These are phyloP conservation scores for Arizona elegans DNA, from an alignment of 2,113 vertebrate species.

Conservation along the genomic window DNA sequence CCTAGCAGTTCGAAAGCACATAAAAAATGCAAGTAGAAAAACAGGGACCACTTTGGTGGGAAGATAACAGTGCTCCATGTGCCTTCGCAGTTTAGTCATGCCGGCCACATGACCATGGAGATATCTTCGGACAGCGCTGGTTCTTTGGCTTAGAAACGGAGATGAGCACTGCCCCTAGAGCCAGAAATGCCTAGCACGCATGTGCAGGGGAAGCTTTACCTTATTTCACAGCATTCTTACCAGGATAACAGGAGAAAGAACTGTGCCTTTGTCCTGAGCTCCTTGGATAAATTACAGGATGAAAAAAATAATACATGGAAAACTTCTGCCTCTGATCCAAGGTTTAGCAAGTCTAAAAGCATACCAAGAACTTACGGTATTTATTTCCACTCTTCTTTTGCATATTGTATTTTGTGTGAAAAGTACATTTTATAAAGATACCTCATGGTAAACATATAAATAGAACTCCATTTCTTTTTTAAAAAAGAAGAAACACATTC, in stretches of 20 bases:
- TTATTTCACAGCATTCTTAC: not conserved
- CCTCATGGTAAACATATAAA: not conserved
- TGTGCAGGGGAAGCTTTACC: no score
- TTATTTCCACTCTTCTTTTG: not conserved
- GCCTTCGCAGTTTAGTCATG: no score
- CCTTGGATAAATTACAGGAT: not conserved
- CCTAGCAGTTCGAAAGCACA: no score
- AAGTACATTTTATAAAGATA: not conserved
- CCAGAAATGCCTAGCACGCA: no score
- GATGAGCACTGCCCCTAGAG: no score
- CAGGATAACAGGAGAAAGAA: not conserved
- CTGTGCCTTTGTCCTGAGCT: not conserved
- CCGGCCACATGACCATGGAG: no score
- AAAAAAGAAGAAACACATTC: not conserved
- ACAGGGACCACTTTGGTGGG: no score
- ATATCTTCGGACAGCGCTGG: no score
- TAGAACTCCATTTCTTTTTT: not conserved
- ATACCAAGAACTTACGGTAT: not conserved
- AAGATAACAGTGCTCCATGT: no score
- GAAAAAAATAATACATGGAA: not conserved
- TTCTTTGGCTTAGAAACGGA: no score
- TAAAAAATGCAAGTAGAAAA: no score
- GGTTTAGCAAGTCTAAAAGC: not conserved
- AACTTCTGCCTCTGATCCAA: not conserved
- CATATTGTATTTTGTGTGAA: not conserved